These are phyloP conservation scores for Sogatella furcifera DNA, from an alignment of 1,140 invertebrate genomes.

Conservation along the genomic window DNA sequence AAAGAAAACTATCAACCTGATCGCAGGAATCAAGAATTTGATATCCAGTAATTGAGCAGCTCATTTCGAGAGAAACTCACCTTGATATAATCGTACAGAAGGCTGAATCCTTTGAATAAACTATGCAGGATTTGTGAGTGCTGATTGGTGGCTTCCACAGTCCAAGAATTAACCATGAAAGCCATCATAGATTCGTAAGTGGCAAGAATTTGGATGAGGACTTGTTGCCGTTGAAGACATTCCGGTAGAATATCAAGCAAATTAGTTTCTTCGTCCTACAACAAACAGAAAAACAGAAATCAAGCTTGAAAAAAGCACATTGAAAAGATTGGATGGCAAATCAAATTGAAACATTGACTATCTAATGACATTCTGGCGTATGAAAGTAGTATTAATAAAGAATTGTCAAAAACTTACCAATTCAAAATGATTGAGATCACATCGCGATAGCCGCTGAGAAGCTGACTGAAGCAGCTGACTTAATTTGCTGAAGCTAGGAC, in stretches of 20 bases:
- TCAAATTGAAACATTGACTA: too few relatives aligned
- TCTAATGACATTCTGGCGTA: too few relatives aligned
- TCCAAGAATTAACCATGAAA: conserved; percentile 19
- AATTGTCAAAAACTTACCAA: conserved; percentile 10
- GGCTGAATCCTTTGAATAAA: conserved; percentile 18
- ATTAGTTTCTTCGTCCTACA: conserved; percentile 16
- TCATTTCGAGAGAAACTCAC: background rate
- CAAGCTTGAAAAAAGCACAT: too few relatives aligned
- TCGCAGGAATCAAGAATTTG: too few relatives aligned
- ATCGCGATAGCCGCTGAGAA: conserved; percentile 15
- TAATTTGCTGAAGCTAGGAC: conserved; percentile 13
- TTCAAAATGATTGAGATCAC: conserved; percentile 19
- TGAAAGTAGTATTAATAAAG: too few relatives aligned
- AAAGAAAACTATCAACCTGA: too few relatives aligned
- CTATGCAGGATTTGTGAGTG: conserved; percentile 11
- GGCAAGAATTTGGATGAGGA: conserved; percentile 15
- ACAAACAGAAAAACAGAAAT: background rate
- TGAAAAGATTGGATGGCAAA: too few relatives aligned
- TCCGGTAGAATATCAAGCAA: conserved; percentile 14
- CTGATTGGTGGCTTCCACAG: conserved; percentile 6
- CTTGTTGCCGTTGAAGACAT: conserved; percentile 17
- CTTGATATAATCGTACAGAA: conserved; percentile 21
- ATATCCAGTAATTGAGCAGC: too few relatives aligned
- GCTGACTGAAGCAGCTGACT: conserved; percentile 18
- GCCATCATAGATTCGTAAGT: conserved; percentile 22